phyloP scores from a whole-genome alignment of 2,888 invertebrate genomes.

The Drosophila setosimentum region DNA sequence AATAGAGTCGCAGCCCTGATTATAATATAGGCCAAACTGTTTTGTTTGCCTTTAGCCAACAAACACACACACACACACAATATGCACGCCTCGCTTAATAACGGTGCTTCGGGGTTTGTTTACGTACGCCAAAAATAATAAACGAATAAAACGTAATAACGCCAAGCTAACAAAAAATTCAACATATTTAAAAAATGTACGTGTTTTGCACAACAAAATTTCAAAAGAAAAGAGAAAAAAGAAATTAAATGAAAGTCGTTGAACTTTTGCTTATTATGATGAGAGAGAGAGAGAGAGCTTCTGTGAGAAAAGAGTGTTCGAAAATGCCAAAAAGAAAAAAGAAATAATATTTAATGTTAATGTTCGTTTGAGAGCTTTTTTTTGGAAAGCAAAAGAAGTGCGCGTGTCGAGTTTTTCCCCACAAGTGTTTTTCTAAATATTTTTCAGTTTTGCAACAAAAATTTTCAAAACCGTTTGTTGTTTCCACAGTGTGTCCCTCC shows the following conservation, averaged over 20 bases:
- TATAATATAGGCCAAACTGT: constrained; percentile 20
- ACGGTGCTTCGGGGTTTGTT: constrained; percentile 25
- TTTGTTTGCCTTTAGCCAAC: constrained; percentile 26
- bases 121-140: constrained; percentile 32
- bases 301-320: constrained; percentile 70
- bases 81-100: not conserved
- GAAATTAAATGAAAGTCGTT: constrained; percentile 57
- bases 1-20: constrained; percentile 10
- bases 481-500: constrained; percentile 56
- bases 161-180: not conserved
- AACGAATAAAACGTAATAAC: constrained; percentile 15
- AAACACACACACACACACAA: not conserved
- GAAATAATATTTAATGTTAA: constrained; percentile 21
- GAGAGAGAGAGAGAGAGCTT: constrained; percentile 27
- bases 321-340: constrained; percentile 52
- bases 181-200: constrained; percentile 8
- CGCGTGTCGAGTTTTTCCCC: constrained; percentile 76
- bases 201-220: constrained; percentile 47
- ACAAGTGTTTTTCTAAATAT: constrained; percentile 79
- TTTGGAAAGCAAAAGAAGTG: constrained; percentile 53
- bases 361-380: constrained; percentile 36
- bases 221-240: constrained; percentile 28
- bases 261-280: constrained; percentile 57
- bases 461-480: constrained; percentile 62
- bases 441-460: constrained; percentile 73